These are phyloP conservation scores for Cyprinodon variegatus DNA, from an alignment of 2,113 vertebrate genomes.

Conservation along the genomic window DNA sequence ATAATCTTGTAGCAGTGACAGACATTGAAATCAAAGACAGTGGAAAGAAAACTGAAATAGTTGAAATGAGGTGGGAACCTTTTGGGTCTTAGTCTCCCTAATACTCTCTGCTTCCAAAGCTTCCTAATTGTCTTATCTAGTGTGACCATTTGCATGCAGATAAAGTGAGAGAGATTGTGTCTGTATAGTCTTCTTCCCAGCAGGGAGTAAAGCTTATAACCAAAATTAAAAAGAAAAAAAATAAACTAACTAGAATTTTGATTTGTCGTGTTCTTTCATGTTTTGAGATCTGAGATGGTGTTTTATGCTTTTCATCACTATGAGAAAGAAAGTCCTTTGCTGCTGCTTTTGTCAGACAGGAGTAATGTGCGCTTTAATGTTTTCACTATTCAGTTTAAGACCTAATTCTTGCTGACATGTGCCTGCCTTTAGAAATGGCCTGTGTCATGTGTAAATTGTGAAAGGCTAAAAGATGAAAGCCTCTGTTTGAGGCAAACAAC, in stretches of 20 bases:
- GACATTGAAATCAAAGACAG: background rate
- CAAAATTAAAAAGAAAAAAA: background rate
- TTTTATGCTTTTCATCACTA: conserved; percentile 38
- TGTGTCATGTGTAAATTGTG: conserved; percentile 29
- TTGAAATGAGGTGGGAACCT: conserved; percentile 1
- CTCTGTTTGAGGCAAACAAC: background rate
- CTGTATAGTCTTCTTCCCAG: conserved; percentile 22
- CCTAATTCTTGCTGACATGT: conserved; percentile 18
- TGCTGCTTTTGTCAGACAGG: conserved; percentile 4
- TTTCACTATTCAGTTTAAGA: conserved; percentile 13
- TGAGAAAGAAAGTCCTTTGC: background rate
- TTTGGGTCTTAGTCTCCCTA: conserved; percentile 3
- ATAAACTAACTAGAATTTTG: conserved; percentile 12
- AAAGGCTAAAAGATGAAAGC: conserved; percentile 8
- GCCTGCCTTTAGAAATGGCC: conserved; percentile 22
- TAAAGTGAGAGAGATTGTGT: conserved; percentile 7
- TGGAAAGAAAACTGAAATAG: background rate
- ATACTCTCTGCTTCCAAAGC: conserved; percentile 8
- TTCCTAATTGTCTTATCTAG: conserved; percentile 5
- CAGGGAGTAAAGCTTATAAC: conserved; percentile 16
- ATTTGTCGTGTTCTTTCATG: conserved; percentile 22
- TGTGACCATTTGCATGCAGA: conserved; percentile 5
- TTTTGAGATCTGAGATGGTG: conserved; percentile 15
- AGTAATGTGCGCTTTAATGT: conserved; percentile 17
- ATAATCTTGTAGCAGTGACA: conserved; percentile 13